Percentiles rank a stretch among this genome's conserved stretches.
Evolutionary conservation across 2,113 vertebrate species (phyloP).

Genomic region (Zeus faber): DNA sequence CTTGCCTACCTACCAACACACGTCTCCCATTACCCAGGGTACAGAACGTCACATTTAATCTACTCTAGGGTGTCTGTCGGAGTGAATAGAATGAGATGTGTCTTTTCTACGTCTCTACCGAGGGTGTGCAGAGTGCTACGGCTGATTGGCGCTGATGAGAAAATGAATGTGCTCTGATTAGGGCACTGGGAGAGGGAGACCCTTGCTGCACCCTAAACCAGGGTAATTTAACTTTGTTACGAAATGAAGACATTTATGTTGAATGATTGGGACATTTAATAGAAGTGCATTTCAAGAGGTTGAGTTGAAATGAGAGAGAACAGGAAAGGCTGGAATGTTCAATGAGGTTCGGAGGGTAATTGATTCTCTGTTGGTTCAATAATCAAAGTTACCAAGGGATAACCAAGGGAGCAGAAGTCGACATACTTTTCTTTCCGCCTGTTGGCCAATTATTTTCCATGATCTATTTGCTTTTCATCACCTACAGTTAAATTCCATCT

Average conservation of each 20-base stretch:
- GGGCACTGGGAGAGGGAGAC: background rate
- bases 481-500: constrained; percentile 7
- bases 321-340: constrained; percentile 30
- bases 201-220: constrained; percentile 8
- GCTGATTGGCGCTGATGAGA: constrained; percentile 43
- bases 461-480: constrained; percentile 19
- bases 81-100: constrained; percentile 6
- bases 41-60: constrained; percentile 12
- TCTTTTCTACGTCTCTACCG: constrained; percentile 4
- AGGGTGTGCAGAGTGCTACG: constrained; percentile 17
- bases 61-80: background rate
- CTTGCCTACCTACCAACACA: constrained; percentile 4
- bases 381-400: constrained; percentile 58
- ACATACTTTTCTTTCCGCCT: constrained; percentile 32
- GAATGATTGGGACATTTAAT: constrained; percentile 14
- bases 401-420: constrained; percentile 37
- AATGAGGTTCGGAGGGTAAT: constrained; percentile 36
- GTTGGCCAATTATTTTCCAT: constrained; percentile 26
- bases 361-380: constrained; percentile 45
- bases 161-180: constrained; percentile 43
- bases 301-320: constrained; percentile 16
- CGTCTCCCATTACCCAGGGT: constrained; percentile 5
- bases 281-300: constrained; percentile 9
- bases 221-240: constrained; percentile 23
- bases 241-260: constrained; percentile 13